Base-by-base conservation (phyloP, 2,888 invertebrate genomes). In the Eupithecia abbreviata region DNA sequence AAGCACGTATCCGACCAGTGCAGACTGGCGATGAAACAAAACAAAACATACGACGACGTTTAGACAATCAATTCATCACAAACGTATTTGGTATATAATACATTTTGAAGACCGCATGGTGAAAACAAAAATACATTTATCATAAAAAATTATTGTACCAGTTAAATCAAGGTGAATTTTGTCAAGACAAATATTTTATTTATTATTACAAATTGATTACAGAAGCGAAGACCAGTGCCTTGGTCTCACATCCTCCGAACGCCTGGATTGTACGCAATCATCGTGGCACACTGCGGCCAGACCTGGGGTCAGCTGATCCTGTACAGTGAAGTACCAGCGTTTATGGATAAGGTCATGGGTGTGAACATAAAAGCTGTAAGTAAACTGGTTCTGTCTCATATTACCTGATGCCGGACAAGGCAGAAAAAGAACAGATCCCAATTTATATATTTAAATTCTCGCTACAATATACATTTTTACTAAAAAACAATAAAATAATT, bases 241-340 rank as follows among this genome's bases (percentile, higher is more conserved):
- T 98, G 98, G 98, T 86, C 88, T 12, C 93, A 96, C 5, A 97
- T 98, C 75, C 90, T 97, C 2, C 96, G 95, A 0, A 97, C 97
- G 0, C 86, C 95, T 45, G 93, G 91, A 7, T 80, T 93, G 77
- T 90, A 89, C 62, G 93, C 97, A 0, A 89, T 96, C n/a, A 95
- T 89, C 7, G 87, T 96, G 0, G 96, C 96, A 0, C 97, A 97
- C 80, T 94, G 96, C 70, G 96, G 96, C 0, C 96, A 96, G 78
- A 96, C 96, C 18, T 98, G 97, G 97, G 97, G 97, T 5, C 97
- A 97, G 87, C 96, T 97, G 92, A 97, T 97, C n/a, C 90, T 98
- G 45, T 95, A 97, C 42, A 97, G 97, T 0, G 97, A 98, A 89
- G 97, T 97, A 47, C 98, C 98, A 0, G 95, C 96, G 0, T 98